These are phyloP conservation scores for Pterobdella sp. DNA, from an alignment of 2,888 invertebrate genomes.

Conservation along the genomic window DNA sequence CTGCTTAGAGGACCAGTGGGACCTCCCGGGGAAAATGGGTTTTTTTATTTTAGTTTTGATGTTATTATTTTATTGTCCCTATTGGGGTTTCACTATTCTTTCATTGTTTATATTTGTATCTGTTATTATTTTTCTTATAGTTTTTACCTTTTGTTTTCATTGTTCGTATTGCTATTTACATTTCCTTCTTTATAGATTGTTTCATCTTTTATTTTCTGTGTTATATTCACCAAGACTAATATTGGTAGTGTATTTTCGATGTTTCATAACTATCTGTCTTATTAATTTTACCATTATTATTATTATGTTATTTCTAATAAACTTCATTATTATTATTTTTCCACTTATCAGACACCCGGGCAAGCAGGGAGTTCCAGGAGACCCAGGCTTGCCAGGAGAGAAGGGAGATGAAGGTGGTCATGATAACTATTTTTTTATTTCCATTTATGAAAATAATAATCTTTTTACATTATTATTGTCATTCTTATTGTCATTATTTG, in stretches of 20 bases:
- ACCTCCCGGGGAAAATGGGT: background rate
- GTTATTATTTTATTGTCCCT: background rate
- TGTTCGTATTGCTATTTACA: background rate
- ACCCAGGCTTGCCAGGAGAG: background rate
- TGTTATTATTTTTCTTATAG: background rate
- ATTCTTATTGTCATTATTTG: too few relatives aligned
- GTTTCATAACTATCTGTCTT: too few relatives aligned
- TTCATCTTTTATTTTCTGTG: background rate
- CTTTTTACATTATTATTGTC: too few relatives aligned
- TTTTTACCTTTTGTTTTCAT: background rate
- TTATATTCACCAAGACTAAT: too few relatives aligned
- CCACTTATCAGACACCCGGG: constrained; percentile 3
- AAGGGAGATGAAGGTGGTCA: background rate
- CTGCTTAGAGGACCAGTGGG: background rate
- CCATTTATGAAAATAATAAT: too few relatives aligned
- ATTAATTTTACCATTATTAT: too few relatives aligned
- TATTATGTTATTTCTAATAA: too few relatives aligned
- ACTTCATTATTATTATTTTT: too few relatives aligned
- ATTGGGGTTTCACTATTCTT: too few relatives aligned
- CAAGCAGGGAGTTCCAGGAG: background rate
- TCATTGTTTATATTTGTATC: too few relatives aligned
- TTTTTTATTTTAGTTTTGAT: background rate
- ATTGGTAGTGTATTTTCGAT: too few relatives aligned
- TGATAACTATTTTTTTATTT: too few relatives aligned
- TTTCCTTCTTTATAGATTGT: background rate